Percentiles rank a stretch among this genome's conserved stretches.
Evolutionary conservation across 2,797 vertebrate species (phyloP).

Genomic region (Melanogrammus aeglefinus): DNA sequence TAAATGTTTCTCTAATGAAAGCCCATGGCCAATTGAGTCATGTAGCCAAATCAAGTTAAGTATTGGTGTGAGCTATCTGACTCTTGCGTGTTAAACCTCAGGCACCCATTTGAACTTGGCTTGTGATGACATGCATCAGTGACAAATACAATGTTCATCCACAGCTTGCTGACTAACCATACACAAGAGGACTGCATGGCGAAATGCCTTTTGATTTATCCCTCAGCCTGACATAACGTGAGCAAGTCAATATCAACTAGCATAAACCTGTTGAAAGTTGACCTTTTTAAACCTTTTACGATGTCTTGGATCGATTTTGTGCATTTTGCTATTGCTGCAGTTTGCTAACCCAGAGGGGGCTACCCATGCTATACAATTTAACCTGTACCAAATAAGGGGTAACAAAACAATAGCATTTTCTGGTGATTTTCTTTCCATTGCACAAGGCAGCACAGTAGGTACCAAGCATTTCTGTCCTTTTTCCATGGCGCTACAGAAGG

Average conservation of each 20-base stretch:
- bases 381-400: neutral
- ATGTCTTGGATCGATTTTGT: neutral
- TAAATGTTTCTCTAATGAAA: neutral
- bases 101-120: neutral
- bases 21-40: neutral
- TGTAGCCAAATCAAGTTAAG: neutral
- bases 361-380: neutral
- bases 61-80: constrained; percentile 1
- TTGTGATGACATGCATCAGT: neutral
- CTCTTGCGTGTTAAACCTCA: neutral
- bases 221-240: neutral
- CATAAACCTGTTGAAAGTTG: neutral
- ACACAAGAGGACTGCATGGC: neutral
- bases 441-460: too few relatives aligned
- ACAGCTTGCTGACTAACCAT: neutral
- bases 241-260: neutral
- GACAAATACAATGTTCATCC: neutral
- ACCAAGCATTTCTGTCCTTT: neutral
- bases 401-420: neutral
- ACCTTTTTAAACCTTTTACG: neutral
- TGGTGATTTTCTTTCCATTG: neutral
- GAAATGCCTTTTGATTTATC: neutral
- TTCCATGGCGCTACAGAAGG: neutral
- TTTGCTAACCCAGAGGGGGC: neutral
- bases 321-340: neutral